Evolutionary conservation across 1,140 invertebrate species (phyloP).

Genomic region (Drosophila varians): DNA sequence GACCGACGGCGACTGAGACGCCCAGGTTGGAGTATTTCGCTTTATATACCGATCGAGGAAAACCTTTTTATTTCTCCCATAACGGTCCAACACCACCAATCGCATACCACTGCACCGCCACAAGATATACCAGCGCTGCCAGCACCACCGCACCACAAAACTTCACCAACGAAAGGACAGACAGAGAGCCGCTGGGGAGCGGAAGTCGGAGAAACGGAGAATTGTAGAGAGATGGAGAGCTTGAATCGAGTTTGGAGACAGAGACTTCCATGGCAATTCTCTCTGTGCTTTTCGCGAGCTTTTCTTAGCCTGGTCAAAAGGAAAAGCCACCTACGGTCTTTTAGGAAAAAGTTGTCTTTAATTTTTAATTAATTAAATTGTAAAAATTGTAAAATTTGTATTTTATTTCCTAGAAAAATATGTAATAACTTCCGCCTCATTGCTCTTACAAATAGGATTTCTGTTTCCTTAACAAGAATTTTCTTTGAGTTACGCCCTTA

Average conservation of each 20-base stretch:
- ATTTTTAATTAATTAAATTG: too few relatives aligned
- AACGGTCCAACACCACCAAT: conserved; percentile 40
- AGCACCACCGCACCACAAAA: conserved; percentile 31
- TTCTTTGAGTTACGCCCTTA: background rate
- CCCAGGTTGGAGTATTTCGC: conserved; percentile 78
- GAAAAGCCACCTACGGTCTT: background rate
- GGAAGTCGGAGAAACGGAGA: conserved; percentile 25
- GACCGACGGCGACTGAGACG: conserved; percentile 76
- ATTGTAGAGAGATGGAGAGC: conserved; percentile 19
- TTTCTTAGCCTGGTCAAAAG: conserved; percentile 22
- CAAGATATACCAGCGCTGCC: conserved; percentile 11
- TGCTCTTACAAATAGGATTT: background rate
- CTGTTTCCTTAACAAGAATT: background rate
- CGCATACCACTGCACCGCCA: conserved; percentile 1
- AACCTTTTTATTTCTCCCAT: conserved; percentile 64
- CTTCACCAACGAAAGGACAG: conserved; percentile 78
- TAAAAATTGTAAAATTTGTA: too few relatives aligned
- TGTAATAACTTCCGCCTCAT: background rate
- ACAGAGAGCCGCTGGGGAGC: conserved; percentile 39
- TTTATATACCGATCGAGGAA: conserved; percentile 75
- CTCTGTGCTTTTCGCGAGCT: conserved; percentile 64
- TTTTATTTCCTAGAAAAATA: too few relatives aligned
- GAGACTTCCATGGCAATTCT: conserved; percentile 29
- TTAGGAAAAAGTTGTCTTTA: too few relatives aligned
- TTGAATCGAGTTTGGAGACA: conserved; percentile 22